A percentile compares a stretch with the other conserved stretches of the same genome.
These are phyloP conservation scores for Pemphigus obesinymphae DNA, from an alignment of 1,140 invertebrate species.

Conservation along the genomic window DNA sequence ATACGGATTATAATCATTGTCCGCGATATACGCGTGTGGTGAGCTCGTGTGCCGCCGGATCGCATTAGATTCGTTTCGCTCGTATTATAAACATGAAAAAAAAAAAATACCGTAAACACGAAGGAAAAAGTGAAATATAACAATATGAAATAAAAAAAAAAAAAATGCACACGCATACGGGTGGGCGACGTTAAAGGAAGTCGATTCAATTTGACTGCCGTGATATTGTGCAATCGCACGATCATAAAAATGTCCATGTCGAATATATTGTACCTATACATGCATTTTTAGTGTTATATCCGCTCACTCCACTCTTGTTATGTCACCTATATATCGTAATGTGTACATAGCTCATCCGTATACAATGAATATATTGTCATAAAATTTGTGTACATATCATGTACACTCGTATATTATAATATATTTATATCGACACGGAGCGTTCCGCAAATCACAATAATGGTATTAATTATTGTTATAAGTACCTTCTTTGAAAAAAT, in stretches of 20 bases:
- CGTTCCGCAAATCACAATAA: too few relatives aligned
- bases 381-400: too few relatives aligned
- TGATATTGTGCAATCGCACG: not conserved
- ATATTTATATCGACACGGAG: too few relatives aligned
- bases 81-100: not conserved
- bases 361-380: too few relatives aligned
- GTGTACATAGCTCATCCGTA: too few relatives aligned
- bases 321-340: too few relatives aligned
- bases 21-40: not conserved
- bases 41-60: not conserved
- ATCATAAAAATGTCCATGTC: not conserved
- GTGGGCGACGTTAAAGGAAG: not conserved
- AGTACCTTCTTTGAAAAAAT: too few relatives aligned
- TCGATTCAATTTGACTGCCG: not conserved
- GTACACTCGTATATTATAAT: too few relatives aligned
- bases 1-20: constrained; percentile 12
- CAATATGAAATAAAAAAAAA: too few relatives aligned
- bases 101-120: not conserved
- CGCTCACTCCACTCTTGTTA: not conserved
- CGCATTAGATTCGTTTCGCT: constrained; percentile 18
- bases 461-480: too few relatives aligned
- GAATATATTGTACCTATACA: not conserved
- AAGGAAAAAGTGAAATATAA: not conserved
- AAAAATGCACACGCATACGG: not conserved
- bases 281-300: too few relatives aligned